Evolutionary conservation across 2,797 vertebrate species (phyloP), one percentile per base, ranked within the genome.

Genomic region (Cossypha dichroa): DNA sequence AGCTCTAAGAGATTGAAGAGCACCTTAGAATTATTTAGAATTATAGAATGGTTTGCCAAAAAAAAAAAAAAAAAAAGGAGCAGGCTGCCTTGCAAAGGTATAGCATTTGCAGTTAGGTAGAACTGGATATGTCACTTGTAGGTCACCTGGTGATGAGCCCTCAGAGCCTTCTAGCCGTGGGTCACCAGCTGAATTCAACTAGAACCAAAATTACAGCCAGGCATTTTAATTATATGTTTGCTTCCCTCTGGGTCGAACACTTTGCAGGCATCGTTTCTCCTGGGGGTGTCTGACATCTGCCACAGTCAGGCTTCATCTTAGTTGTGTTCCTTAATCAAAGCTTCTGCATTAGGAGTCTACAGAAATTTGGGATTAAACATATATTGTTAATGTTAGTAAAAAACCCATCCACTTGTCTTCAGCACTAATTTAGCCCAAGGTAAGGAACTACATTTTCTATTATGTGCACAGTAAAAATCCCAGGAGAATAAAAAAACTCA

Each of bases 131-230:
- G 28, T 72, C 28, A 82, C 58, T 74, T 54, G 56, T 60, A 54
- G 68, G 75, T 88, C 82, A 91, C 34, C 52, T 68, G 83, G 23
- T 73, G 79, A 88, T 51, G 48, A 96, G 68, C 46, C 60, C 58
- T 38, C 48, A 23, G 49, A 74, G 51, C 45, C 41, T 93, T 84
- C 74, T 36, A 52, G 40, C 46, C 23, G 1, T 83, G 86, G 85
- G 28, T 86, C 62, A 88, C 21, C 74, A 82, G 20, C 1, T 66
- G 54, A 86, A 55, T 84, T 72, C 76, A 83, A 70, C 17, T 64
- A 51, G 54, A 80, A 55, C 8, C 7, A 7, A 74, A 93, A 94
- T 75, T 66, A 78, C 0, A 2, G 41, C 11, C 49, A 48, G 34
- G 88, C n/a, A 77, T 91, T 91, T 80, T 88, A 95, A 96, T 94